A percentile compares a stretch with the other conserved stretches of the same genome.
These are phyloP conservation scores for Junonia oenone DNA, from an alignment of 2,888 invertebrate genomes.

Conservation along the genomic window DNA sequence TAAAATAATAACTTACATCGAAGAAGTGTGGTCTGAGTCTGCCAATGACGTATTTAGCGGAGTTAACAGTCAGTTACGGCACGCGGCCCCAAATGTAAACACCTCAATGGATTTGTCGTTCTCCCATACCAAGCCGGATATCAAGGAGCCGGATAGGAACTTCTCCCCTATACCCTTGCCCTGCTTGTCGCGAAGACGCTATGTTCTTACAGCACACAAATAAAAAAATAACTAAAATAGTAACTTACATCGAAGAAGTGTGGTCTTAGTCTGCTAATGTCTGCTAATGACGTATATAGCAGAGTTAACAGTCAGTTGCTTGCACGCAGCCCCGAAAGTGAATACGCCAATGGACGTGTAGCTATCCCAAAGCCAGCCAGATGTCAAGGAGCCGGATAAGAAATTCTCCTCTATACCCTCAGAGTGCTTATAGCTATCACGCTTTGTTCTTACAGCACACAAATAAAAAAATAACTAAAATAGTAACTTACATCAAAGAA, in stretches of 20 bases:
- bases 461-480: too few species aligned
- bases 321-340: conserved; percentile 86
- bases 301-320: conserved; percentile 87
- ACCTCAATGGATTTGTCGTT: conserved; percentile 82
- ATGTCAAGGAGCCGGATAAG: conserved; percentile 67
- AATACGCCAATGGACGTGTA: conserved; percentile 84
- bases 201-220: too few species aligned
- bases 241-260: too few species aligned
- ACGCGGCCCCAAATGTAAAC: conserved; percentile 87
- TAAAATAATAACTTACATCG: too few species aligned
- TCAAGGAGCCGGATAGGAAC: conserved; percentile 59
- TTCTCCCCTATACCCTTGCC: conserved; percentile 58
- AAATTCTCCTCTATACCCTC: conserved; percentile 59
- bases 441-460: too few species aligned
- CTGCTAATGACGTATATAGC: conserved; percentile 91
- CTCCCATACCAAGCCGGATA: conserved; percentile 83
- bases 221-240: too few species aligned
- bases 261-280: too few species aligned
- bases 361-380: conserved; percentile 82
- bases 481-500: conserved; percentile 84
- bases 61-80: conserved; percentile 86
- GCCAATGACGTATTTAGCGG: conserved; percentile 91
- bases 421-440: too few species aligned
- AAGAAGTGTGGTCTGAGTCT: too few species aligned
- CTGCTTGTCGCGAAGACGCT: too few species aligned